Base-by-base conservation (phyloP, 2,113 vertebrate species). In the Microcebus tavaratra region DNA sequence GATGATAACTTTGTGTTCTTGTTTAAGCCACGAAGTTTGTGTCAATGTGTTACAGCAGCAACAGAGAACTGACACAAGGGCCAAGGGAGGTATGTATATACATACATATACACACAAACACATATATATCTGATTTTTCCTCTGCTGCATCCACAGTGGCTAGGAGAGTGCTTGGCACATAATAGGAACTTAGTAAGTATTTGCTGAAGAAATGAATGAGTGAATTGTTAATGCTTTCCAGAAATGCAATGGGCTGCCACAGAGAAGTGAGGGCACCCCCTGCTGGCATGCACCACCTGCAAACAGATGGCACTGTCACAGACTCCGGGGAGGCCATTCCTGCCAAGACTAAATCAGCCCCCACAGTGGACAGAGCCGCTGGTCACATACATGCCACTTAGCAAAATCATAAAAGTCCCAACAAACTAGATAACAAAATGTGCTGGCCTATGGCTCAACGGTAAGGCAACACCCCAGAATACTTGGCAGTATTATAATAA, bases 261-360 rank as follows among this genome's bases (percentile, higher is more conserved):
- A 4, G 57, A 18, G 36, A 65, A 72, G 31, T 15, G 12, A 81
- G 34, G 8, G 17, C 5, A 8, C 36, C 0, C 23, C n/a, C 68
- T 72, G n/a, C 11, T 10, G 55, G 4, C 31, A 1, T 14, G 9
- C 3, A 14, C 86, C 48, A 48, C 27, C n/a, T 42, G 11, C 14
- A 42, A 59, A 39, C 12, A 5, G 8, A 63, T 0, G 0, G 25
- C 5, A 3, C 6, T 48, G 2, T 31, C 36, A 20, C 31, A 61
- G 68, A 39, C 8, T 45, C 36, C 34, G 9, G 8, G 11, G 14
- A 45, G 25, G 21, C 27, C 48, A 4, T 65, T 67, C 70, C 72
- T 55, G 53, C 78, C 31, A 39, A 65, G 27, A 53, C 31, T 15
- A 75, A 87, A 63, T 27, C 59, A 78, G 78, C 36, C 6, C 9